Conservation (phyloP, 1,140 invertebrate genomes). For the Drosophila pruinosa region DNA sequence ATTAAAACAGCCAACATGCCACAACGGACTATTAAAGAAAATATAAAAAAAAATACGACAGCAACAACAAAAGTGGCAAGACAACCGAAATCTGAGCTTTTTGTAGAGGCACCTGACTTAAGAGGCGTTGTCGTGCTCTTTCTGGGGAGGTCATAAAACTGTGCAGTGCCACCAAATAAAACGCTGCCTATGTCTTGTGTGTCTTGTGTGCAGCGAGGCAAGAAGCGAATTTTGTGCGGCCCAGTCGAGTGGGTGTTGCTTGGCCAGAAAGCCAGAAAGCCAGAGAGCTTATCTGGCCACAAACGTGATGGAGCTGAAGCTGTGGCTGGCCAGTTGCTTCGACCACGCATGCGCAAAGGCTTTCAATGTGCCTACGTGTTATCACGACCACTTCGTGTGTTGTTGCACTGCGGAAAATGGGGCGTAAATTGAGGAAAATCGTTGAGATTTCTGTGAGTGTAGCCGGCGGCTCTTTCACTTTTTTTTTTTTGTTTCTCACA, state of each 20-base stretch:
- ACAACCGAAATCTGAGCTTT: constrained; percentile 66
- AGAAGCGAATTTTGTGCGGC: constrained; percentile 4
- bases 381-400: constrained; percentile 57
- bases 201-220: constrained; percentile 44
- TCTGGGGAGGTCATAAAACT: constrained; percentile 69
- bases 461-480: constrained; percentile 39
- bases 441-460: constrained; percentile 7
- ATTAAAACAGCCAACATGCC: constrained; percentile 60
- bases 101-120: constrained; percentile 67
- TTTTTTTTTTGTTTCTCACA: constrained; percentile 13
- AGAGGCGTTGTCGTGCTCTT: constrained; percentile 57
- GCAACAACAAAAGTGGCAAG: constrained; percentile 3
- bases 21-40: constrained; percentile 44
- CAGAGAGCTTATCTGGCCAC: constrained; percentile 33
- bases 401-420: constrained; percentile 30
- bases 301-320: constrained; percentile 32
- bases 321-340: constrained; percentile 26
- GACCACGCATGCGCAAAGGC: constrained; percentile 67
- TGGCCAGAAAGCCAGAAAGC: not conserved
- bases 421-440: constrained; percentile 10
- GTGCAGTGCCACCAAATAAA: constrained; percentile 68
- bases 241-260: constrained; percentile 67
- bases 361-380: constrained; percentile 62
- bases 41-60: constrained; percentile 16
- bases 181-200: constrained; percentile 25